phyloP scores from a whole-genome alignment of 2,888 invertebrate species.

The Carterocephalus palaemon region DNA sequence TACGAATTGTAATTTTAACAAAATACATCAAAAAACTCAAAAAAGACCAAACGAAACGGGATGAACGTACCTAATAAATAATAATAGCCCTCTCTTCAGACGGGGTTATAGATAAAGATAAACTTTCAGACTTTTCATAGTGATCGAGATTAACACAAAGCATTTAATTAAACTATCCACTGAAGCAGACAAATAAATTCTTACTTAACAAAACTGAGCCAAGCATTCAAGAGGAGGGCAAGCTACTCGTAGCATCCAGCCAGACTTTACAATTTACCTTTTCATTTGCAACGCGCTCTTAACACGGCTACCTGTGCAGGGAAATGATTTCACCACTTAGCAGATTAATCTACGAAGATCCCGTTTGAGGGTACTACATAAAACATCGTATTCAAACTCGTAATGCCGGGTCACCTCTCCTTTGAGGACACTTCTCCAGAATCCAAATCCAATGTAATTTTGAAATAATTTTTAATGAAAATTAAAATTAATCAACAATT shows the following conservation, averaged over 20 bases:
- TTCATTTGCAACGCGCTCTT: constrained; percentile 17
- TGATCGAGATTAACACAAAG: too few relatives aligned
- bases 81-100: too few relatives aligned
- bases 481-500: too few relatives aligned
- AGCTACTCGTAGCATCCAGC: constrained; percentile 7
- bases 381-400: constrained; percentile 32
- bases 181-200: background rate
- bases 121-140: too few relatives aligned
- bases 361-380: constrained; percentile 23
- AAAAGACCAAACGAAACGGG: too few relatives aligned
- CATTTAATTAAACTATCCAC: too few relatives aligned
- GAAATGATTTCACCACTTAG: constrained; percentile 26
- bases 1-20: too few relatives aligned
- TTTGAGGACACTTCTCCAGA: constrained; percentile 31
- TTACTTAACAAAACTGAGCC: background rate
- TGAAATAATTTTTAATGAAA: background rate
- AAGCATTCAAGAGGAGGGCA: constrained; percentile 1
- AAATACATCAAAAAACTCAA: too few relatives aligned
- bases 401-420: constrained; percentile 23
- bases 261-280: constrained; percentile 21
- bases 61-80: too few relatives aligned
- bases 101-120: too few relatives aligned
- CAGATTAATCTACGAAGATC: constrained; percentile 26
- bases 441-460: background rate
- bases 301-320: constrained; percentile 13